These are phyloP conservation scores for Cephus pygmeus DNA, from an alignment of 2,888 invertebrate species.

Conservation along the genomic window DNA sequence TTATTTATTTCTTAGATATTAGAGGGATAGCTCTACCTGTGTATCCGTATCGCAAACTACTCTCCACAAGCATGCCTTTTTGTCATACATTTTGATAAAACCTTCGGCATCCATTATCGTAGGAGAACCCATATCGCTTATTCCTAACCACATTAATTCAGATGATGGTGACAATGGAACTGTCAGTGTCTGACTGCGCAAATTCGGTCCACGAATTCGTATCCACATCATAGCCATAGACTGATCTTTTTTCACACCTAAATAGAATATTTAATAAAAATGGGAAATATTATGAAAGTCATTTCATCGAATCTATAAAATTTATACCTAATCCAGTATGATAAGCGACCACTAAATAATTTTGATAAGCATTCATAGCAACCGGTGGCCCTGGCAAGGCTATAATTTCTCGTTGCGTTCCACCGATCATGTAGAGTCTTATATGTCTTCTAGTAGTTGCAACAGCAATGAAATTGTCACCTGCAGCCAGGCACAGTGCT, in stretches of 20 bases:
- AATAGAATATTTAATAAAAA: conserved; percentile 17
- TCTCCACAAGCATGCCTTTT: conserved; percentile 80
- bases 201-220: conserved; percentile 62
- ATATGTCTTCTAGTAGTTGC: conserved; percentile 81
- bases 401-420: conserved; percentile 85
- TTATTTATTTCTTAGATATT: not conserved
- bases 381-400: conserved; percentile 81
- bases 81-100: conserved; percentile 77
- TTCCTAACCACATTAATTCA: conserved; percentile 81
- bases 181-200: conserved; percentile 69
- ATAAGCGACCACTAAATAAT: conserved; percentile 75
- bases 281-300: conserved; percentile 7
- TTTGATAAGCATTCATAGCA: conserved; percentile 73
- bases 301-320: not conserved
- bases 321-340: conserved; percentile 71
- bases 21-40: conserved; percentile 68
- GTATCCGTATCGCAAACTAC: conserved; percentile 81
- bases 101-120: conserved; percentile 82
- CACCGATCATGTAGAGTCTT: conserved; percentile 86
- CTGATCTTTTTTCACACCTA: conserved; percentile 68
- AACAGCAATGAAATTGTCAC: conserved; percentile 80
- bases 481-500: conserved; percentile 74
- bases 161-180: conserved; percentile 77
- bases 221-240: conserved; percentile 70
- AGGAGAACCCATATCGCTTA: conserved; percentile 85